Percentiles rank a stretch among this genome's conserved stretches.
phyloP scores from a whole-genome alignment of 2,113 vertebrate genomes.

The Oreocharis arfaki region DNA sequence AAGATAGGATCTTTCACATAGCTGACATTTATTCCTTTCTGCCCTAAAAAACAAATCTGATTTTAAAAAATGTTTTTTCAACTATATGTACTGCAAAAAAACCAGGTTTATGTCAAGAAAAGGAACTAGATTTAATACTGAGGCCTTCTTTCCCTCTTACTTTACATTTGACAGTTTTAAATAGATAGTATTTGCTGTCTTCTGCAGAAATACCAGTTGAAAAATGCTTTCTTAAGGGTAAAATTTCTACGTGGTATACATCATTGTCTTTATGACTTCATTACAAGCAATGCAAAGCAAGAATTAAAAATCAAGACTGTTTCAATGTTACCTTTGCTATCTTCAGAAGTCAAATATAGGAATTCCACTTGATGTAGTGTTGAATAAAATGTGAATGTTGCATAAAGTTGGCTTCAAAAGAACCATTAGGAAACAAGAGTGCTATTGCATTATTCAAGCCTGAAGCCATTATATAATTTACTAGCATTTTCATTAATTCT shows the following conservation, averaged over 20 bases:
- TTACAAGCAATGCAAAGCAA: neutral
- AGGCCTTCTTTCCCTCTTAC: neutral
- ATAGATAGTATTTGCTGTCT: neutral
- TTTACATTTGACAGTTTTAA: neutral
- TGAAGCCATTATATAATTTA: constrained; percentile 1
- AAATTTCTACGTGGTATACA: neutral
- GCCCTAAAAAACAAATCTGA: neutral
- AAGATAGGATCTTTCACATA: neutral
- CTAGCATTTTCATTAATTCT: constrained; percentile 1
- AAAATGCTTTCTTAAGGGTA: neutral
- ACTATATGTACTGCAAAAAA: neutral
- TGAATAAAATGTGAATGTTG: neutral
- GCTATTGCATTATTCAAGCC: neutral
- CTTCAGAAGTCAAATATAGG: neutral
- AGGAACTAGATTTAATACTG: neutral
- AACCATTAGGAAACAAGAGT: neutral
- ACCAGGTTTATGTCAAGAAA: neutral
- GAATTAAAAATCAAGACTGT: neutral
- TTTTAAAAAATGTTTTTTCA: neutral
- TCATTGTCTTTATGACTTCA: neutral
- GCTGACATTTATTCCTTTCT: neutral
- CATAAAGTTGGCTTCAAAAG: neutral
- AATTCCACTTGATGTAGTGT: neutral
- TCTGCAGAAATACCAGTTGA: neutral
- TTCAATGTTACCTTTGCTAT: neutral